Percentiles rank a stretch among this genome's conserved stretches.
Evolutionary conservation across 1,140 invertebrate species (phyloP).

Genomic region (Camponotus floridanus): DNA sequence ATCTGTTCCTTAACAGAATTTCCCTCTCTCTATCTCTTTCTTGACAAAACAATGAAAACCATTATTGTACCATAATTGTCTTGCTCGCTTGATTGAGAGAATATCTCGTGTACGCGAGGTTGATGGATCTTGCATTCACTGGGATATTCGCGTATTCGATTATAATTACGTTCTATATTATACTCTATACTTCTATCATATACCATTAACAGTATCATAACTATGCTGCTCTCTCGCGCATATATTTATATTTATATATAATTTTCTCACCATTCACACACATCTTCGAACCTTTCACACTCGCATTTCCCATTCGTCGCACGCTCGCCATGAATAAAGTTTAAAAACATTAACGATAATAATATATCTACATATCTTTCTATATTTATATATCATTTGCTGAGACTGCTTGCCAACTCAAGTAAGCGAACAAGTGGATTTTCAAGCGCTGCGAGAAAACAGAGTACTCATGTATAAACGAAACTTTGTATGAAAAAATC

Average conservation of each 20-base stretch:
- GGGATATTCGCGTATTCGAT: conserved; percentile 6
- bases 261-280: conserved; percentile 26
- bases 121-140: conserved; percentile 11
- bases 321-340: conserved; percentile 80
- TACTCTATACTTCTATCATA: conserved; percentile 65
- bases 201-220: conserved; percentile 59
- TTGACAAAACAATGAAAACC: conserved; percentile 35
- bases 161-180: conserved; percentile 46
- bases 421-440: conserved; percentile 52
- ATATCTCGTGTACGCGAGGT: conserved; percentile 10
- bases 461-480: neutral
- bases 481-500: too few relatives aligned
- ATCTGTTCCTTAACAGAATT: neutral
- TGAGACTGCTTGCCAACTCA: conserved; percentile 44
- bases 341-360: conserved; percentile 83
- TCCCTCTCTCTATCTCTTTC: neutral
- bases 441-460: conserved; percentile 1
- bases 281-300: conserved; percentile 17
- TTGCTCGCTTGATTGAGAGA: neutral
- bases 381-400: conserved; percentile 61
- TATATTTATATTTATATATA: conserved; percentile 64
- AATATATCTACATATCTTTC: conserved; percentile 71
- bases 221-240: conserved; percentile 23
- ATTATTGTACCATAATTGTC: conserved; percentile 35
- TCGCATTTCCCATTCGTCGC: conserved; percentile 6